phyloP scores from a whole-genome alignment of 2,113 vertebrate species.

The Callospermophilus lateralis region DNA sequence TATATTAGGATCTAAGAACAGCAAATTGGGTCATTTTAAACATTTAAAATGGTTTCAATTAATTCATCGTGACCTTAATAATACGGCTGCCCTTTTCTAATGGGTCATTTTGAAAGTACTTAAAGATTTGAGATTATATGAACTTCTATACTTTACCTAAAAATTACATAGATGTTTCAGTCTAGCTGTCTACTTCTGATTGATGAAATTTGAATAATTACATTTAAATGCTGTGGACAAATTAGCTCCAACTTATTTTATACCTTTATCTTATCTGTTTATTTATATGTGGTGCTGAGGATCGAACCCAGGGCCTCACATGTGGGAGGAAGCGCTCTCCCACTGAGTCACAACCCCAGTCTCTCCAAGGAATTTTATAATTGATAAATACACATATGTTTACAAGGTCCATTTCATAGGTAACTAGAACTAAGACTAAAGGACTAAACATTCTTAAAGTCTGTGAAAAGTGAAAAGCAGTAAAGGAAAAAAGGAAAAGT shows the following conservation, averaged over 20 bases:
- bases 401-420: not conserved
- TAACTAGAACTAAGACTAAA: not conserved
- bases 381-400: not conserved
- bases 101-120: not conserved
- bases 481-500: not conserved
- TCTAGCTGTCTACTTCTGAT: not conserved
- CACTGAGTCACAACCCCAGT: no score
- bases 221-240: not conserved
- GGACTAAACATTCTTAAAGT: not conserved
- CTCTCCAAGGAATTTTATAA: not conserved
- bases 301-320: no score
- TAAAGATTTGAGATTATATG: not conserved
- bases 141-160: not conserved
- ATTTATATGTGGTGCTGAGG: no score
- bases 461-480: not conserved
- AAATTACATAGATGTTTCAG: not conserved
- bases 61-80: not conserved
- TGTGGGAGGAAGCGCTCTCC: no score
- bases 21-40: not conserved
- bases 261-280: not conserved
- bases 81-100: not conserved
- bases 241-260: not conserved
- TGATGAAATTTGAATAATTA: not conserved
- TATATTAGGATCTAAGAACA: not conserved
- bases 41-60: conserved; percentile 43